Base-by-base conservation (phyloP, 2,888 invertebrate genomes). In the Metellina segmentata region DNA sequence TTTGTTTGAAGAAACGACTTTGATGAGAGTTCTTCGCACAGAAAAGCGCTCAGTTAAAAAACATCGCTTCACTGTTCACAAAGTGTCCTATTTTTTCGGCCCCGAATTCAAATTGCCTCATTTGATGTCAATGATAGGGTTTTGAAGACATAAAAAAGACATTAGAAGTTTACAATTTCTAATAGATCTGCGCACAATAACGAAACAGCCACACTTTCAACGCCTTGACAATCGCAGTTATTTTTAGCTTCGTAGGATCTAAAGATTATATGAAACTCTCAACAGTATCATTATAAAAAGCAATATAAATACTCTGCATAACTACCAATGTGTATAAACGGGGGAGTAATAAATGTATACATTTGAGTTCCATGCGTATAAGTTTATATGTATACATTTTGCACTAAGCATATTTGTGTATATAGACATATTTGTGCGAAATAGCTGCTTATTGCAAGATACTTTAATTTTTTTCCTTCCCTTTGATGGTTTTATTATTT, bases 401-500 rank as follows among this genome's bases (percentile, higher is more conserved):
- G 49, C 51, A 13, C 51, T n/a, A 34, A 8, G 7, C n/a, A 52
- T n/a, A 77, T 16, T 51, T 51, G 48, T 75, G 8, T 34, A 75
- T 75, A 34, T 19, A 51, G 9, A 19, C n/a, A n/a, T 9, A 13
- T 11, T 34, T 20, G 7, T 61, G 19, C 20, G 20, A 34, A 79
- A 61, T 20, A 20, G 79, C 20, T 79, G 53, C 34, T 79, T 79
- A 79, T 79, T 34, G 11, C 48, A 34, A 61, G 34, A 34, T 34
- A 53, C 20, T 79, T 79, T 20, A 79, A 77, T 52, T 78, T 78
- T 34, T 79, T 79, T 79, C 20, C 79, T 16, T 11, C 34, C 34
- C 61, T 20, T 61, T 53, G 77, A 77, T 20, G 77, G 77, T 34
- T 34, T 34, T 34, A 34, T 34, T 34, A 77, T 77, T 77, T 77